Evolutionary conservation across 2,113 vertebrate species (phyloP).

Genomic region (Macquaria australasica): DNA sequence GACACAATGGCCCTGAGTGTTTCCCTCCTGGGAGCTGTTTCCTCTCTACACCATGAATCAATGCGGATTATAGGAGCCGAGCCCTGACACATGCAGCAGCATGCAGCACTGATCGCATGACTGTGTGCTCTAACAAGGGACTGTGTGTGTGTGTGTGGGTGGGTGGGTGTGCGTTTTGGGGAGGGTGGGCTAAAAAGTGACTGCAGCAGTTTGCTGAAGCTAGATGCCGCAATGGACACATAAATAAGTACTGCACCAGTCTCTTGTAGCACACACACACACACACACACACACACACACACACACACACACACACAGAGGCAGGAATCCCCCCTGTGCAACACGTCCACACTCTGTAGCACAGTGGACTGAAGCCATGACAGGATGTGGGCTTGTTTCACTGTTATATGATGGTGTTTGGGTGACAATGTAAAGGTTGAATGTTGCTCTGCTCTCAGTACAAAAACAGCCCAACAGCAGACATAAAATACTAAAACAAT

Average conservation of each 20-base stretch:
- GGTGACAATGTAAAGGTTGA: neutral
- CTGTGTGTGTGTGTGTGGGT: constrained; percentile 14
- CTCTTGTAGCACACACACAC: neutral
- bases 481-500: neutral
- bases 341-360: constrained; percentile 26
- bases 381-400: constrained; percentile 1
- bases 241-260: constrained; percentile 72
- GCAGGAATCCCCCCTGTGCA: constrained; percentile 45
- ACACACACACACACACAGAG: neutral
- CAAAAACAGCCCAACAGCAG: neutral
- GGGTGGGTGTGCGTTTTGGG: constrained; percentile 15
- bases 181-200: constrained; percentile 53
- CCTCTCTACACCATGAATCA: constrained; percentile 57
- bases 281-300: constrained; percentile 4
- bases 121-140: constrained; percentile 46
- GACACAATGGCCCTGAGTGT: constrained; percentile 36
- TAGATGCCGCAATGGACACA: constrained; percentile 69
- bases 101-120: constrained; percentile 28
- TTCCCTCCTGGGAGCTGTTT: constrained; percentile 56
- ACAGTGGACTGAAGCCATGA: neutral
- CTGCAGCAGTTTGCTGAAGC: constrained; percentile 64
- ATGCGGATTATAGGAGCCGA: constrained; percentile 63
- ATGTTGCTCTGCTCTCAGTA: neutral
- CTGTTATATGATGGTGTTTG: neutral
- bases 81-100: constrained; percentile 55